phyloP scores from a whole-genome alignment of 2,888 invertebrate genomes.

The Pharmacophagus antenor region DNA sequence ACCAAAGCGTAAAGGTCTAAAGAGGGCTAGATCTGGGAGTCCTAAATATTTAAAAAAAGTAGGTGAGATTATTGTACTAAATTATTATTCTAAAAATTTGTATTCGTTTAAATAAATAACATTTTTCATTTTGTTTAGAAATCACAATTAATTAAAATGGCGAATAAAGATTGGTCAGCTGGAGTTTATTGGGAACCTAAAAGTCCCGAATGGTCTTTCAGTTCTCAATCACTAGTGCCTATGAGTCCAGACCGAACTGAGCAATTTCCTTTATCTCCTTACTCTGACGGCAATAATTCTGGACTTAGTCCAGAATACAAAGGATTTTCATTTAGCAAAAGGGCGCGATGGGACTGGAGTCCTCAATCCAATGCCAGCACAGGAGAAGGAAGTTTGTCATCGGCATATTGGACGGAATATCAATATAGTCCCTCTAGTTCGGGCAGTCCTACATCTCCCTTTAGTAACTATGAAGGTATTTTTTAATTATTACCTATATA shows the following conservation, averaged over 20 bases:
- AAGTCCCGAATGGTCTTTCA: constrained; percentile 63
- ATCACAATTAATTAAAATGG: constrained; percentile 62
- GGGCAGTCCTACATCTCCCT: constrained; percentile 73
- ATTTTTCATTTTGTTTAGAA: constrained; percentile 45
- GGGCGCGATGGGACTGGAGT: constrained; percentile 65
- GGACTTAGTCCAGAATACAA: constrained; percentile 65
- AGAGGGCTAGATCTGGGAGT: constrained; percentile 56
- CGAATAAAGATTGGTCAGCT: constrained; percentile 67
- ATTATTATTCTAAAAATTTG: background rate
- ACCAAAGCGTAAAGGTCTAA: constrained; percentile 47
- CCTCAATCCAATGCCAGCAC: constrained; percentile 67
- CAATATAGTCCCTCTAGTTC: constrained; percentile 81
- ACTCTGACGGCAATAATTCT: constrained; percentile 63
- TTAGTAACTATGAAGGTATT: constrained; percentile 62
- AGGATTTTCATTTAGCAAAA: constrained; percentile 44
- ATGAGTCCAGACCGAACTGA: constrained; percentile 59
- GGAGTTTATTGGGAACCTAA: constrained; percentile 73
- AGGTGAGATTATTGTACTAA: constrained; percentile 29
- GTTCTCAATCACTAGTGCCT: constrained; percentile 47
- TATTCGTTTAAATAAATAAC: background rate
- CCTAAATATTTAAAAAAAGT: constrained; percentile 59
- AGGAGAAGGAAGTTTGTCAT: constrained; percentile 58
- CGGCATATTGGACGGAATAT: constrained; percentile 65
- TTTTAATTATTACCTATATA: background rate
- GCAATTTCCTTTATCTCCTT: constrained; percentile 56